Evolutionary conservation across 2,888 invertebrate species (phyloP), one percentile per base, ranked within the genome.

Genomic region (Leptinotarsa tumamoca): DNA sequence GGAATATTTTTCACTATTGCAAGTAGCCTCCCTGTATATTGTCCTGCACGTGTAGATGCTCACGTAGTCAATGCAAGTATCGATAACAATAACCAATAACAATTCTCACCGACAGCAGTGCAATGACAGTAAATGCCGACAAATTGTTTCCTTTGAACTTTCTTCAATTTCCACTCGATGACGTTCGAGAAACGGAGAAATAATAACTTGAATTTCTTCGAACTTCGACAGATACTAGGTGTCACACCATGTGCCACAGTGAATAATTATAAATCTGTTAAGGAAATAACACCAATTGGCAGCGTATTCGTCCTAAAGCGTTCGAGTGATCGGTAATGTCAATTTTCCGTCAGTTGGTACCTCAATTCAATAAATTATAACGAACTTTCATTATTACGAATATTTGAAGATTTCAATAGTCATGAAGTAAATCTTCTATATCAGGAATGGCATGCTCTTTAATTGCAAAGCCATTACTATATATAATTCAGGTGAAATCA

Each of bases 31-130:
- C 58, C 58, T 21, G 58, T 58, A 4, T 51, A 58, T 7, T 13
- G 2, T 3, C 14, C 21, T 14, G 14, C 18, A 23, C 58, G 23
- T 58, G 58, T 23, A 23, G 58, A 58, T 23, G 23, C 58, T 58
- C 58, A 58, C 58, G 58, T 58, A 58, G 58, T 23, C 58, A 58
- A 58, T 15, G 23, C 58, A 23, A 23, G 17, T 58, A 58, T 58
- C 58, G 18, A 58, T 58, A 58, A 58, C 58, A 58, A 58, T 58
- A 58, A 21, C 58, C 58, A 58, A 58, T 58, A 58, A 23, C 58
- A 23, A 15, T 58, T 52, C n/a, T 15, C 15, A 23, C 4, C 15
- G 23, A 4, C 23, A 4, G 58, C 58, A 23, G 52, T 52, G 52
- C 52, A 52, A 52, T 52, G n/a, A 52, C 52, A 52, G 52, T 52